phyloP scores from a whole-genome alignment of 2,888 invertebrate species.

The Cyclophora albipunctata region DNA sequence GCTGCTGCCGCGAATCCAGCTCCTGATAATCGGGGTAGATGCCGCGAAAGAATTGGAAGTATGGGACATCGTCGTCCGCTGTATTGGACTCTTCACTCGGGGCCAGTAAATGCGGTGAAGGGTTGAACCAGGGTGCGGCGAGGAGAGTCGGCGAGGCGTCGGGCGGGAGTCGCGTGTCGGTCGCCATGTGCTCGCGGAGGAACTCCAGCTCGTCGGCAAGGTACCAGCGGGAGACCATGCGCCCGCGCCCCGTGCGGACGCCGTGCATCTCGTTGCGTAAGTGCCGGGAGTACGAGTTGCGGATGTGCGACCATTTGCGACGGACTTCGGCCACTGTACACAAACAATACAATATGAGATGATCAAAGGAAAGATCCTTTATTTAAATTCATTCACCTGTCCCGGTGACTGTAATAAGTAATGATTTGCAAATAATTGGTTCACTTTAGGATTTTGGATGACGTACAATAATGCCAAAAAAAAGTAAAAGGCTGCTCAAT shows the following conservation, averaged over 20 bases:
- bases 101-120: conserved; percentile 34
- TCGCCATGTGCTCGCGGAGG: conserved; percentile 66
- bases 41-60: conserved; percentile 63
- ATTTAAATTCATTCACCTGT: too few relatives aligned
- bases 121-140: conserved; percentile 17
- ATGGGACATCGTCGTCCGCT: conserved; percentile 50
- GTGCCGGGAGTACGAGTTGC: conserved; percentile 69
- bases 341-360: background rate
- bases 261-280: conserved; percentile 66
- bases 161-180: conserved; percentile 48
- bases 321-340: conserved; percentile 59
- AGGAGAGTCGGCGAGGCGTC: conserved; percentile 8
- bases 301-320: conserved; percentile 67
- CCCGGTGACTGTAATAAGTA: too few relatives aligned
- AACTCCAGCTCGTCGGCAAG: conserved; percentile 65
- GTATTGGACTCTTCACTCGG: conserved; percentile 27
- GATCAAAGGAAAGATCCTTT: too few relatives aligned
- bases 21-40: conserved; percentile 55
- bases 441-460: too few relatives aligned
- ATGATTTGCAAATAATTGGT: too few relatives aligned
- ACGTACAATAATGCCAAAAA: too few relatives aligned
- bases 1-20: conserved; percentile 39
- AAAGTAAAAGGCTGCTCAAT: too few relatives aligned
- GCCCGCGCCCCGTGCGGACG: conserved; percentile 61
- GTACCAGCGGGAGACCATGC: conserved; percentile 62